Conservation (phyloP, 2,797 vertebrate species). For the Gorsachius magnificus region DNA sequence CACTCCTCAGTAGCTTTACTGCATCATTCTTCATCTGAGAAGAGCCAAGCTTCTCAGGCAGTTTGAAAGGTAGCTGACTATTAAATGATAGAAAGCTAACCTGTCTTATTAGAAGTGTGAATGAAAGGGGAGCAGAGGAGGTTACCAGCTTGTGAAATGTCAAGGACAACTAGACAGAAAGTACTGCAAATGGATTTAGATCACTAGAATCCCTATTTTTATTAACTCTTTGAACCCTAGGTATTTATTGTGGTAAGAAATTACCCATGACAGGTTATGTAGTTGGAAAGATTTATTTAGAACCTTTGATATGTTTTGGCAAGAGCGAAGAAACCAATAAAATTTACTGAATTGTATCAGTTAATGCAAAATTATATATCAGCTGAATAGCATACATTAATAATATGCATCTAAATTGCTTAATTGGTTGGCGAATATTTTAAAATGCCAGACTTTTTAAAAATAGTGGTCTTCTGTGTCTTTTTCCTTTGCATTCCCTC, state of each 20-base stretch:
- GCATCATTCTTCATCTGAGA: slow-evolving; percentile 11
- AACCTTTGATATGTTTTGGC: not conserved
- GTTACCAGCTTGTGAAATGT: slow-evolving; percentile 61
- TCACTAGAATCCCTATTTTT: slow-evolving; percentile 47
- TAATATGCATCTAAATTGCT: not conserved
- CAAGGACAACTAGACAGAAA: slow-evolving; percentile 56
- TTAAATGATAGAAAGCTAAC: slow-evolving; percentile 57
- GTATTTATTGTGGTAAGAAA: slow-evolving; percentile 48
- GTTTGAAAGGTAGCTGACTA: slow-evolving; percentile 36
- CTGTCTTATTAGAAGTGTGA: slow-evolving; percentile 53
- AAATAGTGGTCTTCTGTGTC: not conserved
- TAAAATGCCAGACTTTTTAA: not conserved
- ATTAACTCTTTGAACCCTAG: slow-evolving; percentile 54
- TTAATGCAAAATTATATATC: not conserved
- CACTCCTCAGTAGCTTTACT: slow-evolving; percentile 19
- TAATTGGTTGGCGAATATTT: not conserved
- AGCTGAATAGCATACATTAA: not conserved
- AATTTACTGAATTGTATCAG: not conserved
- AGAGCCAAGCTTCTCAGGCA: not conserved
- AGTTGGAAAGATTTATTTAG: slow-evolving; percentile 19
- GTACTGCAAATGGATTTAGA: slow-evolving; percentile 65
- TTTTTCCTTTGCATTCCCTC: not conserved
- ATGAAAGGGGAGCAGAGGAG: slow-evolving; percentile 37
- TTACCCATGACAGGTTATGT: not conserved
- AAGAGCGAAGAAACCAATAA: not conserved